These are phyloP conservation scores for Hypomecis atomaria DNA, from an alignment of 2,888 invertebrate genomes.

Conservation along the genomic window DNA sequence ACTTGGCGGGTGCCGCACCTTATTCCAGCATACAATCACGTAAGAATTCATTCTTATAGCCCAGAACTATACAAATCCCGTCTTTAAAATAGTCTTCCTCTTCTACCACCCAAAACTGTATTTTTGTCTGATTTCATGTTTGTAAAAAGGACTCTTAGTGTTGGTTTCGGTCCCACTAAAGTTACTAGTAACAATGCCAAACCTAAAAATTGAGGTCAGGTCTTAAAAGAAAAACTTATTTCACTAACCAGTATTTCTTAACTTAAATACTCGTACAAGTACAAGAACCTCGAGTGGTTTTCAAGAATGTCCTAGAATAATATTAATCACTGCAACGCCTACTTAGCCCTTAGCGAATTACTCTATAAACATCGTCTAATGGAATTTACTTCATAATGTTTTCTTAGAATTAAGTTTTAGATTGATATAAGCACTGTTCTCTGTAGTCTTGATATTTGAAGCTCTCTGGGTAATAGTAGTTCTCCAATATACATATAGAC, in stretches of 20 bases:
- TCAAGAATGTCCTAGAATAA: slow-evolving; percentile 23
- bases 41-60: too few species aligned
- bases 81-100: too few species aligned
- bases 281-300: slow-evolving; percentile 15
- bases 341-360: slow-evolving; percentile 13
- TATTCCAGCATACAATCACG: too few species aligned
- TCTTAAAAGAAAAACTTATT: not conserved
- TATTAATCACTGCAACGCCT: slow-evolving; percentile 15
- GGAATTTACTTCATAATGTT: slow-evolving; percentile 25
- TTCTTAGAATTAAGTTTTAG: slow-evolving; percentile 24
- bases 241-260: not conserved
- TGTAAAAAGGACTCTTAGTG: too few species aligned
- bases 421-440: not conserved
- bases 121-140: too few species aligned
- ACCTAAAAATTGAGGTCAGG: not conserved
- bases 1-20: too few species aligned
- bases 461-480: not conserved
- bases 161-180: too few species aligned
- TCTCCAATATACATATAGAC: too few species aligned
- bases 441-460: slow-evolving; percentile 2
- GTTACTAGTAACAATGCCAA: too few species aligned
- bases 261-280: too few species aligned
- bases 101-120: too few species aligned
- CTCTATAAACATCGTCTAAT: slow-evolving; percentile 28
- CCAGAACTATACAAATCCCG: too few species aligned